phyloP scores from a whole-genome alignment of 2,888 invertebrate genomes.

The Dynastes grantii region DNA sequence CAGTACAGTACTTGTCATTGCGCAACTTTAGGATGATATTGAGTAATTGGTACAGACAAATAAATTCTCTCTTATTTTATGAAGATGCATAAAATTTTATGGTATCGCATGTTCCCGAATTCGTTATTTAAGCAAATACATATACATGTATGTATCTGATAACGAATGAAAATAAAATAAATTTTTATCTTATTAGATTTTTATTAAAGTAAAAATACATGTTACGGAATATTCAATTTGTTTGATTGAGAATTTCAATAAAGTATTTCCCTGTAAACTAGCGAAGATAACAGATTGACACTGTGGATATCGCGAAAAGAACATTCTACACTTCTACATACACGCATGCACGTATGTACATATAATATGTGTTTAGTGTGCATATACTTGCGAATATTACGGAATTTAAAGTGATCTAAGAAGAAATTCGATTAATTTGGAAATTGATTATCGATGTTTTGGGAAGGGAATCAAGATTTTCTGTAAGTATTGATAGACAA shows the following conservation, averaged over 20 bases:
- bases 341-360: background rate
- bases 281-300: background rate
- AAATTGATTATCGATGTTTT: background rate
- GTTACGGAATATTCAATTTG: slow-evolving; percentile 9
- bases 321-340: background rate
- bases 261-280: background rate
- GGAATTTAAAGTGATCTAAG: background rate
- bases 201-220: slow-evolving; percentile 34
- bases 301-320: background rate
- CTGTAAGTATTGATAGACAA: too few relatives aligned
- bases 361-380: background rate
- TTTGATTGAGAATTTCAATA: slow-evolving; percentile 15
- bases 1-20: background rate
- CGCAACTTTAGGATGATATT: background rate
- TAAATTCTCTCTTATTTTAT: slow-evolving; percentile 15
- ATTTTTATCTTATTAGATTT: background rate
- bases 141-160: background rate
- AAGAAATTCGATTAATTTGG: background rate
- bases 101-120: background rate
- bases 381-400: background rate
- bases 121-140: background rate
- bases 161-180: too few relatives aligned
- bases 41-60: slow-evolving; percentile 16
- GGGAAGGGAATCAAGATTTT: too few relatives aligned
- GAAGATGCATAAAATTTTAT: slow-evolving; percentile 36